Conservation (phyloP, 2,888 invertebrate species). For the Mylabris sibirica region DNA sequence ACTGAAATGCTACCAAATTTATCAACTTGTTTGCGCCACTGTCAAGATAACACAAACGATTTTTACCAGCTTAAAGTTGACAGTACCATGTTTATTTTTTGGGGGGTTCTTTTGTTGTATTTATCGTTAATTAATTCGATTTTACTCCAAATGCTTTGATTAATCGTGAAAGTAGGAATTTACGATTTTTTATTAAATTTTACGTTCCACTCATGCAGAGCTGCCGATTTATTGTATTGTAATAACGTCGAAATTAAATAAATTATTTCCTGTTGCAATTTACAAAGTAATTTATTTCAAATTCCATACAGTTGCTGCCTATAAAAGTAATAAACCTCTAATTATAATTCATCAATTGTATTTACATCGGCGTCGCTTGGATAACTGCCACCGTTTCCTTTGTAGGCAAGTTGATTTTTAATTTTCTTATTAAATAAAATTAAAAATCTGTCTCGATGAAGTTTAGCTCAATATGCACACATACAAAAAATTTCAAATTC, state of each 20-base stretch:
- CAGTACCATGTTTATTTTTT: neutral
- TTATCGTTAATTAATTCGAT: neutral
- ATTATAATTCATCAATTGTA: too few species aligned
- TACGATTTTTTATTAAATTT: neutral
- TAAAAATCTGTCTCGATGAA: too few species aligned
- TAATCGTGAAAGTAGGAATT: neutral
- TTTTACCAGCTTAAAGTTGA: constrained; percentile 4
- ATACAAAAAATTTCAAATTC: too few species aligned
- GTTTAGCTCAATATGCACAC: too few species aligned
- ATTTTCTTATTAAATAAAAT: too few species aligned
- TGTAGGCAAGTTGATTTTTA: too few species aligned
- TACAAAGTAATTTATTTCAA: neutral
- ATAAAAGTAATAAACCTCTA: neutral
- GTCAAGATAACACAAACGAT: constrained; percentile 8
- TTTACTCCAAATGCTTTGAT: neutral
- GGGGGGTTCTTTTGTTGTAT: neutral
- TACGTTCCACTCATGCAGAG: neutral
- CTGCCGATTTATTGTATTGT: neutral
- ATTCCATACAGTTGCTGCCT: neutral
- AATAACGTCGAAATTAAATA: neutral
- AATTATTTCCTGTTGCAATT: neutral
- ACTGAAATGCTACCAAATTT: constrained; percentile 40
- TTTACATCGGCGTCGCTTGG: too few species aligned
- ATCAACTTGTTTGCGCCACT: constrained; percentile 24
- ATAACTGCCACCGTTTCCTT: too few species aligned